Base-by-base conservation (phyloP, 2,888 invertebrate species). In the Antheraea assamensis region DNA sequence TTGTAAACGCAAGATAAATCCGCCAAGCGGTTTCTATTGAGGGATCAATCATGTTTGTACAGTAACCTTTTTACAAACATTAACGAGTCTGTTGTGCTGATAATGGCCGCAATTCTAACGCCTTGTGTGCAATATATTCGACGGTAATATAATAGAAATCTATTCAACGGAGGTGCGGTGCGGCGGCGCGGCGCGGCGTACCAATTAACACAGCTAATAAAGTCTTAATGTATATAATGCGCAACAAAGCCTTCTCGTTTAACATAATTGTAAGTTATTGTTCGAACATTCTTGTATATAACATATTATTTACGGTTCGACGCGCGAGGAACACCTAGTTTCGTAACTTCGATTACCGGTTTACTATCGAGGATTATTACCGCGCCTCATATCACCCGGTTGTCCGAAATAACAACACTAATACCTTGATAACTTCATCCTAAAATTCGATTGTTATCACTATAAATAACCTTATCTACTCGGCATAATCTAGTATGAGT, bases 1-100 rank as follows among this genome's bases (percentile, higher is more conserved):
- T 90, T 90, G 89, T 89, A 87, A 83, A 85, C 83, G 82, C 79
- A 80, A 85, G 84, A 88, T 87, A 88, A 87, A 31, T 88, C 89
- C 87, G 87, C 85, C 86, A 86, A 88, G 86, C 83, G 82, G 85
- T 87, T 85, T 86, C 83, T 87, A 84, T 84, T 82, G 88, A 91
- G 80, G 86, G 88, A 91, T 92, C 92, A 92, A 92, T 93, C 90
- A 90, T 87, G 82, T 82, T 79, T 83, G 83, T 83, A 85, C 77
- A 84, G 80, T 77, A 82, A 83, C 81, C 91, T 91, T 89, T 91
- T 92, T 90, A 88, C 86, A 78, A 82, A 80, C 83, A 83, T 86
- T 87, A 90, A 91, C 88, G 86, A 90, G 87, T 82, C 82, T 84
- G 77, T 80, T 70, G 71, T 75, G 74, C 71, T 80, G 77, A 83